Conservation (phyloP, 1,140 invertebrate genomes). For the Drosophila simulans region DNA sequence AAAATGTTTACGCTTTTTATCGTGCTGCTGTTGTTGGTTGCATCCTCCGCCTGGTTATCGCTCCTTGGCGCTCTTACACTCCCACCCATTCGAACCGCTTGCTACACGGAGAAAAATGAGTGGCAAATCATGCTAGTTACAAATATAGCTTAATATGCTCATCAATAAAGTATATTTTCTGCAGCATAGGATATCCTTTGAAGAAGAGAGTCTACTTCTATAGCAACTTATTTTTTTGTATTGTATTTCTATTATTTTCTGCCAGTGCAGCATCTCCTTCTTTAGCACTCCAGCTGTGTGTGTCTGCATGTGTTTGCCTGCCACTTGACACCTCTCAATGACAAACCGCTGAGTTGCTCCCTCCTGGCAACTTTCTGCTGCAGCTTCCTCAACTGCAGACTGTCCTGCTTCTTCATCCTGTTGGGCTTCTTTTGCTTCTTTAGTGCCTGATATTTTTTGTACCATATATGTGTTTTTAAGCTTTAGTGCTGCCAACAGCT, state of each 20-base stretch:
- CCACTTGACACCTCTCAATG: constrained; percentile 76
- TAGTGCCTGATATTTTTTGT: constrained; percentile 11
- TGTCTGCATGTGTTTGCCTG: constrained; percentile 53
- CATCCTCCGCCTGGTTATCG: constrained; percentile 39
- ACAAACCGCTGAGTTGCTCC: constrained; percentile 66
- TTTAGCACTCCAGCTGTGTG: constrained; percentile 34
- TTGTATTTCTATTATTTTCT: not conserved
- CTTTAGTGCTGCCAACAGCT: constrained; percentile 41
- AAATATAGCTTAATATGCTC: too few relatives aligned
- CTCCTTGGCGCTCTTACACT: constrained; percentile 17
- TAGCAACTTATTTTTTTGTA: not conserved
- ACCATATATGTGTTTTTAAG: constrained; percentile 25
- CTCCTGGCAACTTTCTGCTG: constrained; percentile 28
- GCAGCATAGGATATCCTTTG: too few relatives aligned
- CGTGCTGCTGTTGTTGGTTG: constrained; percentile 30
- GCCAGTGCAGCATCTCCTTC: not conserved
- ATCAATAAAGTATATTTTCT: too few relatives aligned
- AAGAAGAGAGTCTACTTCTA: too few relatives aligned
- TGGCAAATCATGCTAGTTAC: not conserved
- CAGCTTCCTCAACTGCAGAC: constrained; percentile 13
- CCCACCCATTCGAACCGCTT: not conserved
- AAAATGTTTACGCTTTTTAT: constrained; percentile 63
- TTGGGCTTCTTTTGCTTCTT: constrained; percentile 1
- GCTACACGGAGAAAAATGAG: not conserved
- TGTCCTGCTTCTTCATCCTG: constrained; percentile 8